Percentiles rank a stretch among this genome's conserved stretches.
Conservation (phyloP, 2,888 invertebrate genomes). For the Idaea aversata region DNA sequence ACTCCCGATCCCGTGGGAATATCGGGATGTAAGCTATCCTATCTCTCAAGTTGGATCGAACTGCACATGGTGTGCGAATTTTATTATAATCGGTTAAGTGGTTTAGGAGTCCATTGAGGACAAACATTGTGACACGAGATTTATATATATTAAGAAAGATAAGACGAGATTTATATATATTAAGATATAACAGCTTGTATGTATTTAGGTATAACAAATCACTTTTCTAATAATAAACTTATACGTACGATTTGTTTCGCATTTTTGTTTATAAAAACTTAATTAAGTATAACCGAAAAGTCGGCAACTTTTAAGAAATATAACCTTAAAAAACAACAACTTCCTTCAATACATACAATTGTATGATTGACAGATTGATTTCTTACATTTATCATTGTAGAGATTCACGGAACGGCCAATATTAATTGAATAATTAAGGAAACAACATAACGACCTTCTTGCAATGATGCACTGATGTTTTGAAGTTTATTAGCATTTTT, state of each 20-base stretch:
- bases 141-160: too few species aligned
- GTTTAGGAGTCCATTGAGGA: too few species aligned
- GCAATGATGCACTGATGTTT: slow-evolving; percentile 6
- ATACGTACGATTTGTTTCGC: background rate
- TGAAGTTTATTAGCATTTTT: background rate
- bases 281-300: background rate
- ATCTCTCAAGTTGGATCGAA: too few species aligned
- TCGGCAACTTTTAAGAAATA: slow-evolving; percentile 4
- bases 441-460: slow-evolving; percentile 9
- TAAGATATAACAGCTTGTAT: too few species aligned
- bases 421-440: slow-evolving; percentile 22
- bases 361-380: slow-evolving; percentile 29
- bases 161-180: too few species aligned
- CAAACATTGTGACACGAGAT: too few species aligned
- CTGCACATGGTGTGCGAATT: too few species aligned
- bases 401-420: slow-evolving; percentile 16
- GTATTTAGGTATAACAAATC: background rate
- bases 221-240: background rate
- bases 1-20: too few species aligned
- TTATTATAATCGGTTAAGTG: too few species aligned
- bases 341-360: slow-evolving; percentile 15
- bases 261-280: background rate
- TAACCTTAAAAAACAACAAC: background rate
- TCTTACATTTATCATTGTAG: slow-evolving; percentile 18
- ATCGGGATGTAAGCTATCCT: too few species aligned